These are phyloP conservation scores for Calonectris borealis DNA, from an alignment of 2,113 vertebrate genomes.

Conservation along the genomic window DNA sequence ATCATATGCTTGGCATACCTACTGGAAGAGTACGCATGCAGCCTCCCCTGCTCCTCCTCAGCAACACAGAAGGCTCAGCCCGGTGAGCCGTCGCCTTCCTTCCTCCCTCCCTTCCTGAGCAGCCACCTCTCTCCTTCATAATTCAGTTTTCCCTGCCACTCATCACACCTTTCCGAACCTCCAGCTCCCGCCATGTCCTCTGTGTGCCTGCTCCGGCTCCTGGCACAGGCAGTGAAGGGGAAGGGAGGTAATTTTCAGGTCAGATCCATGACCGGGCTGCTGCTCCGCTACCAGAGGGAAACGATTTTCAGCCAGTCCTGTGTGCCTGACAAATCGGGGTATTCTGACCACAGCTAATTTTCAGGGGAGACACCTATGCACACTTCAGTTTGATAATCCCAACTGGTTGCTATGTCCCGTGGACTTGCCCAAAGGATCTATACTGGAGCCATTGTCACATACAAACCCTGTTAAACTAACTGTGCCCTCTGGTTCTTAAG, in stretches of 20 bases:
- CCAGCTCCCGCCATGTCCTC: background rate
- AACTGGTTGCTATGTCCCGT: background rate
- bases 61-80: background rate
- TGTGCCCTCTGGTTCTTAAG: background rate
- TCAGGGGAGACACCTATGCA: background rate
- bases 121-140: background rate
- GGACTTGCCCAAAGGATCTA: background rate
- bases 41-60: background rate
- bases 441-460: background rate
- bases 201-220: background rate
- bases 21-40: background rate
- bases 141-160: background rate
- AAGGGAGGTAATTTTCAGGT: background rate
- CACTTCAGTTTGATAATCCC: background rate
- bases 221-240: background rate
- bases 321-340: background rate
- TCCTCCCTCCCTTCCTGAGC: background rate
- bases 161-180: background rate
- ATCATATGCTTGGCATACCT: background rate
- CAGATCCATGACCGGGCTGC: background rate
- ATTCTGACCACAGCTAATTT: background rate
- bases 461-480: background rate
- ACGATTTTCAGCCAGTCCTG: background rate
- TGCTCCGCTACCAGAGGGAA: background rate
- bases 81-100: background rate